These are phyloP conservation scores for Semotilus atromaculatus DNA, from an alignment of 2,797 vertebrate species.

Conservation along the genomic window DNA sequence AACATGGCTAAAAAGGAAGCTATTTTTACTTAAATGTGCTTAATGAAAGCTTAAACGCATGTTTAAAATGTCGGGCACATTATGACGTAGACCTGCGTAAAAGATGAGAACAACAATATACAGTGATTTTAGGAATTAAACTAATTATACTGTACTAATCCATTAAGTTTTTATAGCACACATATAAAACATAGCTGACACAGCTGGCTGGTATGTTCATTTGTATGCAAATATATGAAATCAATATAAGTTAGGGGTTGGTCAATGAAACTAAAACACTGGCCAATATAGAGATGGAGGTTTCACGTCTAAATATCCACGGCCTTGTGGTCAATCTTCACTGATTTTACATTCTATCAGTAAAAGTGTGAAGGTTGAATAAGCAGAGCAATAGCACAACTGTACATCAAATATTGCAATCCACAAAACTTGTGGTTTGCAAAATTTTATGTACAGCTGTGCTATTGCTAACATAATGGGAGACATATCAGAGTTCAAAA, in stretches of 20 bases:
- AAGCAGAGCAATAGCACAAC: too few species aligned
- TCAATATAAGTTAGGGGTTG: not conserved
- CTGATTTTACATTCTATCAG: not conserved
- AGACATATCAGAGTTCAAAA: too few species aligned
- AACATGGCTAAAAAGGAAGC: not conserved
- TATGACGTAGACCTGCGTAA: not conserved
- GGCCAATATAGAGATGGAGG: not conserved
- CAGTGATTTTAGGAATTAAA: not conserved
- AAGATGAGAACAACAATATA: not conserved
- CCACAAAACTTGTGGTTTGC: too few species aligned
- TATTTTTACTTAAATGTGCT: not conserved
- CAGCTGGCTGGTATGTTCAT: not conserved
- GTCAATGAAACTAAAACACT: not conserved
- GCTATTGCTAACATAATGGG: too few species aligned
- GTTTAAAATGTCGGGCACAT: not conserved
- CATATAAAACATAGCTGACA: not conserved
- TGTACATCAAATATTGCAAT: too few species aligned
- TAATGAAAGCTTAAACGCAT: constrained; percentile 15
- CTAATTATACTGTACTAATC: constrained; percentile 3
- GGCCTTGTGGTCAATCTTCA: not conserved
- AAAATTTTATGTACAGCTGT: too few species aligned
- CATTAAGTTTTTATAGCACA: not conserved
- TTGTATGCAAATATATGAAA: not conserved
- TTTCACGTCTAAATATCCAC: not conserved
- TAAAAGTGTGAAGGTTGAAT: not conserved